Evolutionary conservation across 2,113 vertebrate genomes (phyloP).

Genomic region (Trogon melanurus): DNA sequence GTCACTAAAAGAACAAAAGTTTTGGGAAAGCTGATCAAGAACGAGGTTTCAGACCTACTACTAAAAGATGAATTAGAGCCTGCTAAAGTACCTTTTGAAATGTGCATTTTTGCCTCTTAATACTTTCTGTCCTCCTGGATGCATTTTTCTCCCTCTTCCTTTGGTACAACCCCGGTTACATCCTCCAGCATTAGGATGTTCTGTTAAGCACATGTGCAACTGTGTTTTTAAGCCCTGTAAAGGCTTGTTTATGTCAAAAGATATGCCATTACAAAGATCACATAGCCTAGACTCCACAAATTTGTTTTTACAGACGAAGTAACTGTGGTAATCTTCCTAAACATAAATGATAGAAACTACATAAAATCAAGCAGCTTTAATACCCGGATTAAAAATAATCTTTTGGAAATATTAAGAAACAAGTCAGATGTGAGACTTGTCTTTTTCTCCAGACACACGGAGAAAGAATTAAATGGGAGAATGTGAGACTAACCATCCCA

Average conservation of each 20-base stretch:
- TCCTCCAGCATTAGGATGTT: not conserved
- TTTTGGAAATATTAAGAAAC: not conserved
- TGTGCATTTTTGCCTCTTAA: not conserved
- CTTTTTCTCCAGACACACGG: not conserved
- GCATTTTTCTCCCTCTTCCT: not conserved
- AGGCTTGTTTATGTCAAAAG: not conserved
- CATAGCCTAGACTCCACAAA: not conserved
- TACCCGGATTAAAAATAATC: not conserved
- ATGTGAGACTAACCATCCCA: not conserved
- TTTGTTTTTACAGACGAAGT: not conserved
- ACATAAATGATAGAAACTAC: not conserved
- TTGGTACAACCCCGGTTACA: not conserved
- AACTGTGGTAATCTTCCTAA: not conserved
- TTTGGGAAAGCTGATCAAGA: not conserved
- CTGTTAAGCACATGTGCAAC: not conserved
- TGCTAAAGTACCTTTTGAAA: not conserved
- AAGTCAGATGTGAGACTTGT: not conserved
- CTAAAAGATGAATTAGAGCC: not conserved
- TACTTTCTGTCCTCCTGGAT: not conserved
- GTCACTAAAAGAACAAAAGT: not conserved
- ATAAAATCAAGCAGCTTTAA: not conserved
- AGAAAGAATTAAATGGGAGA: not conserved
- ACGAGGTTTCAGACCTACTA: not conserved
- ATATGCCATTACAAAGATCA: not conserved
- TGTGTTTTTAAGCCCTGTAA: not conserved